These are phyloP conservation scores for Congeria kusceri DNA, from an alignment of 2,888 invertebrate genomes.

Conservation along the genomic window DNA sequence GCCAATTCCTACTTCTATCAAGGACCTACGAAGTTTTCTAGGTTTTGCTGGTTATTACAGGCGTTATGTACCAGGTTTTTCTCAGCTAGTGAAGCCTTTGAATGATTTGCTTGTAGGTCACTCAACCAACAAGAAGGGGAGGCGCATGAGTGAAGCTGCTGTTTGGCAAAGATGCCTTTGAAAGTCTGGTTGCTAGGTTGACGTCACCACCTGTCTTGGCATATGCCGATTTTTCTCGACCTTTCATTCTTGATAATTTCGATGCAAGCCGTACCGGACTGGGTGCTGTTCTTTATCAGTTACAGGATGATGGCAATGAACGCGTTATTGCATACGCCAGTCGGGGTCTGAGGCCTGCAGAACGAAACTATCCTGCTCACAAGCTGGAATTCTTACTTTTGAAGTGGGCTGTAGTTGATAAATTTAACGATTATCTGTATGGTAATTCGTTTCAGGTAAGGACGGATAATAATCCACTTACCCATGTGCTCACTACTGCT, in stretches of 20 bases:
- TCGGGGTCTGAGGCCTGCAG: no score
- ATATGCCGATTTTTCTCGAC: conserved; percentile 51
- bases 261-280: conserved; percentile 34
- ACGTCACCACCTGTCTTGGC: conserved; percentile 38
- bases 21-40: neutral
- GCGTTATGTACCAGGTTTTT: no score
- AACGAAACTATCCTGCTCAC: no score
- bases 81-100: no score
- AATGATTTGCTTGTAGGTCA: conserved; percentile 13
- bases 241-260: conserved; percentile 30
- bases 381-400: no score
- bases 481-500: neutral
- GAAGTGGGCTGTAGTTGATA: no score
- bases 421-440: no score
- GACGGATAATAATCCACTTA: neutral
- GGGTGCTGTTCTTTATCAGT: conserved; percentile 26
- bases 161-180: conserved; percentile 1
- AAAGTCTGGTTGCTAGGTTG: neutral
- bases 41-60: neutral
- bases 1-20: no score
- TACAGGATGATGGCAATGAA: conserved; percentile 25
- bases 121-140: neutral
- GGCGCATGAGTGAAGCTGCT: neutral
- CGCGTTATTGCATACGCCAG: no score
- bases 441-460: neutral